These are phyloP conservation scores for Elaphurus davidianus DNA, from an alignment of 2,113 vertebrate genomes.

Conservation along the genomic window DNA sequence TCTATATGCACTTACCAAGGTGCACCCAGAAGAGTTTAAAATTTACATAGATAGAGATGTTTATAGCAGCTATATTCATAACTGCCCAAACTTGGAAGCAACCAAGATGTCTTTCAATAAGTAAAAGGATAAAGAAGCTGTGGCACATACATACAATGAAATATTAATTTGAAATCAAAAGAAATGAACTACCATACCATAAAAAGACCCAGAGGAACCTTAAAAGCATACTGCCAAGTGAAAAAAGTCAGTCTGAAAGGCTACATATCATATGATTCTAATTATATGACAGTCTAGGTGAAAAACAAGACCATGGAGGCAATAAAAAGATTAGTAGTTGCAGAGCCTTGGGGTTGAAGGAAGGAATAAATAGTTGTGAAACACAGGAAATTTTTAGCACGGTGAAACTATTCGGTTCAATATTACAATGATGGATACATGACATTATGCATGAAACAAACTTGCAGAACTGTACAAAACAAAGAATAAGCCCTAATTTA, in stretches of 20 bases:
- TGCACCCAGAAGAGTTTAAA: background rate
- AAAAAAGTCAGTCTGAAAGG: background rate
- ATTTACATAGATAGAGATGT: background rate
- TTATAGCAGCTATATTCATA: background rate
- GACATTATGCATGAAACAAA: background rate
- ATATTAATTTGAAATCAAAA: background rate
- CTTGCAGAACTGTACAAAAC: background rate
- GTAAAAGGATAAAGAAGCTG: background rate
- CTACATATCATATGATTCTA: background rate
- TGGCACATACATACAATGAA: background rate
- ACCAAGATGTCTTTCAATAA: background rate
- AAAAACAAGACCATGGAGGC: background rate
- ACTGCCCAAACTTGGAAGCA: background rate
- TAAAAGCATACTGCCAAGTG: background rate
- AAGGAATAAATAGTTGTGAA: background rate
- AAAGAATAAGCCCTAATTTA: background rate
- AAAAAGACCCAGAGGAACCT: background rate
- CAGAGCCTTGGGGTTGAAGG: background rate
- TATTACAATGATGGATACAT: background rate
- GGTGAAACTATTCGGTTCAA: background rate
- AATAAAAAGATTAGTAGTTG: background rate
- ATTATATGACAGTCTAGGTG: background rate
- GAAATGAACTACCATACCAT: background rate
- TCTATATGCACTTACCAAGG: background rate
- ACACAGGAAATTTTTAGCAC: background rate